Conservation (phyloP, 2,797 vertebrate species). For the Heliangelus exortis region DNA sequence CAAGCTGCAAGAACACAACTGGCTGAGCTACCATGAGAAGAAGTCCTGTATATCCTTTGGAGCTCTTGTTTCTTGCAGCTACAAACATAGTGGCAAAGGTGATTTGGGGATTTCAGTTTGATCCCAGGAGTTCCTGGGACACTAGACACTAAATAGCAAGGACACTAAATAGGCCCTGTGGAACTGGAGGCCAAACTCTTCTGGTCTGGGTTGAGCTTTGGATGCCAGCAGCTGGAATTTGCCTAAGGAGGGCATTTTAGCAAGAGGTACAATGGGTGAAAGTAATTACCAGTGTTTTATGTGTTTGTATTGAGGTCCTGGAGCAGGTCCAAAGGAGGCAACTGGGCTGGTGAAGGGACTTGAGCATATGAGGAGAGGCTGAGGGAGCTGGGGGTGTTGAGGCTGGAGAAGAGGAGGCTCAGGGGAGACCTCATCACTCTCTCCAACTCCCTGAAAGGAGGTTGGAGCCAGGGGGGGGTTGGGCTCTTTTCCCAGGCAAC, state of each 20-base stretch:
- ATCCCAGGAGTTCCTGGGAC: not conserved
- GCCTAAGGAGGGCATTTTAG: not conserved
- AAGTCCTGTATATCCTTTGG: rapidly evolving
- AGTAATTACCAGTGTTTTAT: not conserved
- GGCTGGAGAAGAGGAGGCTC: no score
- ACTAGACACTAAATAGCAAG: no score
- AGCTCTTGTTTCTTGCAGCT: not conserved
- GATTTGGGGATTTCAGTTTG: not conserved
- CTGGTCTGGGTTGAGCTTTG: not conserved
- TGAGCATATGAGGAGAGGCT: no score
- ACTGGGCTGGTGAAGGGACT: no score
- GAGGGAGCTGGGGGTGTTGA: no score
- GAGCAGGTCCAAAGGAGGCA: no score
- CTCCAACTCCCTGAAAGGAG: no score
- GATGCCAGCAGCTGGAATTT: not conserved
- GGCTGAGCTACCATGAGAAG: not conserved
- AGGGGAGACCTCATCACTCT: no score
- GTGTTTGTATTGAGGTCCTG: not conserved
- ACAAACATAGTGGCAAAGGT: not conserved
- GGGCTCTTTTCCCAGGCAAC: no score
- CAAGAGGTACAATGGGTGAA: not conserved
- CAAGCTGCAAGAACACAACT: not conserved
- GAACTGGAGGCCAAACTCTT: not conserved
- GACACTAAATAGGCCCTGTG: not conserved
- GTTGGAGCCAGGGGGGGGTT: no score